phyloP scores from a whole-genome alignment of 2,113 vertebrate species.

The Mormyrus lacerda region DNA sequence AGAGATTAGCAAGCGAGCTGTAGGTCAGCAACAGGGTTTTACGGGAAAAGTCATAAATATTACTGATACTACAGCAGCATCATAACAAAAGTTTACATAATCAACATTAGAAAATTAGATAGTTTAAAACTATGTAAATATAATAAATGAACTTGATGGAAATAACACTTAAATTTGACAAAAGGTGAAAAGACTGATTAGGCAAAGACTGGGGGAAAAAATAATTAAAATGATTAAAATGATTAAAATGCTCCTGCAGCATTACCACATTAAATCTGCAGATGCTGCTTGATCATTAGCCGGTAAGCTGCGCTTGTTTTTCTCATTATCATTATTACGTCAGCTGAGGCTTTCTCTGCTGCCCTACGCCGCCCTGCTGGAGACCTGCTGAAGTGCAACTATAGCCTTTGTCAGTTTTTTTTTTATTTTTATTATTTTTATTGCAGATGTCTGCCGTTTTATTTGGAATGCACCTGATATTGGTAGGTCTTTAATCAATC shows the following conservation, averaged over 20 bases:
- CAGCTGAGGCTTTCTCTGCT: background rate
- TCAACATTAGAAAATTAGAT: background rate
- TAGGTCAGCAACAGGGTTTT: background rate
- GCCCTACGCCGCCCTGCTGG: background rate
- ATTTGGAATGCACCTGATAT: background rate
- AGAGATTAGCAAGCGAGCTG: background rate
- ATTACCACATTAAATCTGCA: background rate
- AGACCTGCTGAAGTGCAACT: background rate
- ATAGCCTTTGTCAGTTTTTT: background rate
- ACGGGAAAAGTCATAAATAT: background rate
- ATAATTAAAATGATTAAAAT: background rate
- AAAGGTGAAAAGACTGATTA: slow-evolving; percentile 6
- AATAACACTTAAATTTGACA: background rate
- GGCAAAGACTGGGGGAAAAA: background rate
- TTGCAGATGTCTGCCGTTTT: slow-evolving; percentile 1
- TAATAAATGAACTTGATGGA: background rate
- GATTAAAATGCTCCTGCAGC: background rate
- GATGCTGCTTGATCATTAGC: background rate
- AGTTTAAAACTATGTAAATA: background rate
- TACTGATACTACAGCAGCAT: background rate
- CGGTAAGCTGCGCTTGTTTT: background rate
- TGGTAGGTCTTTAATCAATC: background rate
- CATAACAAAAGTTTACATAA: background rate
- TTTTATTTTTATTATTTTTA: background rate
- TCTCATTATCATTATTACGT: background rate